phyloP scores from a whole-genome alignment of 1,140 invertebrate species.

The Drosophila kurseongensis region DNA sequence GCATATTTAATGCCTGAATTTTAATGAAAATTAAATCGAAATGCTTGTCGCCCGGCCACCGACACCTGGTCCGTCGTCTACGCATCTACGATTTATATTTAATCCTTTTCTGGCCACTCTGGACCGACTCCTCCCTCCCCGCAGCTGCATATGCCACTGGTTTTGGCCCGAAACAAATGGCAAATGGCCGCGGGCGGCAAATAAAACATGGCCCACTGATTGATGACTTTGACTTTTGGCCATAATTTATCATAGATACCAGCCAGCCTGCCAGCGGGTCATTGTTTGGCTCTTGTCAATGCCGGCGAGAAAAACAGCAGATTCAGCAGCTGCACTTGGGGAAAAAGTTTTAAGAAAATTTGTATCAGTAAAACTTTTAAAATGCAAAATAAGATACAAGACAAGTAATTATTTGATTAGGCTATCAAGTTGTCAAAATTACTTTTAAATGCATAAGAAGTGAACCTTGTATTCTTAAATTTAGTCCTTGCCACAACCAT shows the following conservation, averaged over 20 bases:
- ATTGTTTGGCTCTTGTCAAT: conserved; percentile 60
- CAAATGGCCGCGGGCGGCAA: conserved; percentile 71
- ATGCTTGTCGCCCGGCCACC: conserved; percentile 59
- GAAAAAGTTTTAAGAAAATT: not conserved
- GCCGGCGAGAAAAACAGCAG: conserved; percentile 48
- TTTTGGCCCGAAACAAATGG: conserved; percentile 40
- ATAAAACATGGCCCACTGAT: conserved; percentile 77
- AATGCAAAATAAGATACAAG: no score
- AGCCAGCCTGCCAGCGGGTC: conserved; percentile 38
- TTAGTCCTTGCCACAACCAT: no score
- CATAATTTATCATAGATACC: conserved; percentile 81
- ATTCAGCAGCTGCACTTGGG: conserved; percentile 9
- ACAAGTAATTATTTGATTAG: no score
- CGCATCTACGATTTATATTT: conserved; percentile 71
- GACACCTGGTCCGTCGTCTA: conserved; percentile 59
- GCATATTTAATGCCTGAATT: conserved; percentile 80
- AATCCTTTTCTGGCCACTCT: conserved; percentile 61
- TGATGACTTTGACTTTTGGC: conserved; percentile 82
- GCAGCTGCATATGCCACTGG: conserved; percentile 37
- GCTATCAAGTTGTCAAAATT: no score
- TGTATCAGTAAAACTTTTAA: no score
- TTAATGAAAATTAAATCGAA: conserved; percentile 84
- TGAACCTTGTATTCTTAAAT: no score
- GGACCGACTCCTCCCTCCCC: no score
- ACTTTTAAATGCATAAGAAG: no score